Conservation (phyloP, 37 sponge, comb jelly and placozoan genomes). For the Theonella swinhoei region DNA sequence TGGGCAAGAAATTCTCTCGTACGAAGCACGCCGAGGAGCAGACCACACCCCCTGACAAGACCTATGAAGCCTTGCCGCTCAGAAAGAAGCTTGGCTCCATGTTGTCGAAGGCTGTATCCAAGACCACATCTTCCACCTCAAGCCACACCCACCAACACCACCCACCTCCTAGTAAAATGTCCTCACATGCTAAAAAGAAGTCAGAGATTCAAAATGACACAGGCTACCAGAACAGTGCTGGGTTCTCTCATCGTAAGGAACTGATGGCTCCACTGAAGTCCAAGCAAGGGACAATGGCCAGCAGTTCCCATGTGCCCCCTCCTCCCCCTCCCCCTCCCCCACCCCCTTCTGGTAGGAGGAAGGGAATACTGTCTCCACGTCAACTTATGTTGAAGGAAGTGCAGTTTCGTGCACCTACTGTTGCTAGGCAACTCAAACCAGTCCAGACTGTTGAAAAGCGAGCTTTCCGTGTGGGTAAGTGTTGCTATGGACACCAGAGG, state of each 20-base stretch:
- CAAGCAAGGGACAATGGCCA: not conserved
- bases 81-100: not conserved
- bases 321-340: conserved; percentile 60
- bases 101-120: not conserved
- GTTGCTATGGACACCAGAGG: not conserved
- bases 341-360: not conserved
- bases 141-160: not conserved
- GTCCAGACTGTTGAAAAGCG: conserved; percentile 77
- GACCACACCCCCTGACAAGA: not conserved
- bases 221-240: not conserved
- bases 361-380: not conserved
- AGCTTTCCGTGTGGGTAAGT: conserved; percentile 73
- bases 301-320: not conserved
- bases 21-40: not conserved
- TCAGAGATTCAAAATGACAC: not conserved
- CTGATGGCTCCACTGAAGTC: not conserved
- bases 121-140: not conserved
- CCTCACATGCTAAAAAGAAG: not conserved
- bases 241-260: not conserved
- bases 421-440: conserved; percentile 35
- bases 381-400: conserved; percentile 1
- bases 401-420: not conserved
- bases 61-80: not conserved
- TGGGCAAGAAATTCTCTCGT: not conserved
- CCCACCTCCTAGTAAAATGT: not conserved